Evolutionary conservation across 2,113 vertebrate genomes (phyloP), one percentile per base, ranked within the genome.

Genomic region (Hypanus sabinus): DNA sequence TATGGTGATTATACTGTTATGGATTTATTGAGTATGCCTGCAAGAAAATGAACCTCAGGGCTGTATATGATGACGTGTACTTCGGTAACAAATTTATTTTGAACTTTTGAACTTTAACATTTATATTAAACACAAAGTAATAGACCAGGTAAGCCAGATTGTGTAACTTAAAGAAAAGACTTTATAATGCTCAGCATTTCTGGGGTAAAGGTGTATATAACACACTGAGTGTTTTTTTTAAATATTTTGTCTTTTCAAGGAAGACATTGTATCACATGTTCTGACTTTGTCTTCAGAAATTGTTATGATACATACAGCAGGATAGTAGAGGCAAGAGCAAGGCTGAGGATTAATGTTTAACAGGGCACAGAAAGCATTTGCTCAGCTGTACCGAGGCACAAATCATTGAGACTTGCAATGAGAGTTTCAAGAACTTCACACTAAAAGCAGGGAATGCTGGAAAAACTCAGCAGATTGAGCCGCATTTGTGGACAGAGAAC

Each of bases 341-440:
- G 65, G 16, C 90, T 30, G 62, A 46, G 90, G 68, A 93, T 46
- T 93, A 36, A 91, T 91, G 20, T 73, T 24, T 93, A 73, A 71
- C 90, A 71, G 73, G 46, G 81, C 55, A 83, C 36, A 87, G n/a
- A 62, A 87, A 62, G 5, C 11, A 18, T 33, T 65, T 73, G 5
- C 71, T 73, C 71, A 65, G 85, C 60, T 5, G 60, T 90, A 90
- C 85, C 14, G 12, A 1, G 57, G 18, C 7, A 10, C 27, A 87
- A 87, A 4, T 87, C 55, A 30, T 60, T 62, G 0, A n/a, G 85
- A 62, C 30, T 14, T 60, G 27, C 10, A 60, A 9, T 10, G 57
- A 88, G 83, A 12, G 62, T 88, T 88, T 88, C 6, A 11, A 79
- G 65, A 65, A 18, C 30, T 6, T 10, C 24, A 16, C 2, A 65